These are phyloP conservation scores for Podiceps cristatus DNA, from an alignment of 2,113 vertebrate genomes.

Conservation along the genomic window DNA sequence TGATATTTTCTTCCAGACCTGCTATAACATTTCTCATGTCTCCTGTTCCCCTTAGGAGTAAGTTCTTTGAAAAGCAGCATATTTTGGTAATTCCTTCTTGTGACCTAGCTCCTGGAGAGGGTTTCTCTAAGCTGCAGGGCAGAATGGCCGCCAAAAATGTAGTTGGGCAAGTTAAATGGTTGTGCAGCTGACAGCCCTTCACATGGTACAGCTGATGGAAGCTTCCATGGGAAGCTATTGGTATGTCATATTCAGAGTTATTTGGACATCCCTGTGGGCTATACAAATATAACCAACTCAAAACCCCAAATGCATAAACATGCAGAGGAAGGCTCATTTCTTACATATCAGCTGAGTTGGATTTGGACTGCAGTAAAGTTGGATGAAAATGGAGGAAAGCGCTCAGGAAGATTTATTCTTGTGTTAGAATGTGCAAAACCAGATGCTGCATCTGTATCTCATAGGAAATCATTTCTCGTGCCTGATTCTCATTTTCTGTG, in stretches of 20 bases:
- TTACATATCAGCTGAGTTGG: not conserved
- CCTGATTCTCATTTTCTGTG: not conserved
- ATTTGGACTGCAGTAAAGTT: not conserved
- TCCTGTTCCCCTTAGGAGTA: not conserved
- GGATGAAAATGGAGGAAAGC: not conserved
- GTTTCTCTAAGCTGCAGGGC: not conserved
- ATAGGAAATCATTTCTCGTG: not conserved
- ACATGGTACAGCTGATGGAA: not conserved
- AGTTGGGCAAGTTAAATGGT: not conserved
- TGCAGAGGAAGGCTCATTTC: not conserved
- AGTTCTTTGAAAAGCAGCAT: not conserved
- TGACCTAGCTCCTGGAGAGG: not conserved
- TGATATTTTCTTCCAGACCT: not conserved
- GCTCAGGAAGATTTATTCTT: not conserved
- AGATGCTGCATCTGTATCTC: not conserved
- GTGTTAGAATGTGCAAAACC: not conserved
- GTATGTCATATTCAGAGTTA: not conserved
- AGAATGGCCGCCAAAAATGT: constrained; percentile 17
- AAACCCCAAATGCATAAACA: not conserved
- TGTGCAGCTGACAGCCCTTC: constrained; percentile 27
- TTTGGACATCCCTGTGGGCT: not conserved
- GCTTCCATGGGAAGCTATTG: not conserved
- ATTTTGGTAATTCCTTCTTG: not conserved
- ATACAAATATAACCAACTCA: not conserved
- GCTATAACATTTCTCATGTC: not conserved